Conservation (phyloP, 2,797 vertebrate species). For the Clarias pachynema region DNA sequence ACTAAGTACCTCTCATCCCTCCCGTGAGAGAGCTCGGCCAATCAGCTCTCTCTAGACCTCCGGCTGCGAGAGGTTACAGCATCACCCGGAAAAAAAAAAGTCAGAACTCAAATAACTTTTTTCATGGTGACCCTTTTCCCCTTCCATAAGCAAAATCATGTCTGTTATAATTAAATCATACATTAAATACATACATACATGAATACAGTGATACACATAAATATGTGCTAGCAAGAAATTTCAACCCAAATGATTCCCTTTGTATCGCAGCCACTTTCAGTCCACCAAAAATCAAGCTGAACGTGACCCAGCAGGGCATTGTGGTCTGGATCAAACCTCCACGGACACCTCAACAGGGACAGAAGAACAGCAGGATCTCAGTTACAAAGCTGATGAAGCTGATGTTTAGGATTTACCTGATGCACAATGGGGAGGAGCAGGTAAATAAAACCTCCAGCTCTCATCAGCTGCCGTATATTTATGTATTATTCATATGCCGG, state of each 20-base stretch:
- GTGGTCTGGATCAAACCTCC: constrained; percentile 67
- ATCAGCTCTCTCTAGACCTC: no score
- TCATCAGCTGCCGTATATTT: neutral
- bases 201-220: neutral
- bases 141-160: neutral
- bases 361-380: constrained; percentile 43
- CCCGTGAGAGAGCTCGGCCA: no score
- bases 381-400: constrained; percentile 67
- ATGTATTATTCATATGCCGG: neutral
- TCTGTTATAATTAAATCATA: neutral
- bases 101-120: no score
- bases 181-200: no score
- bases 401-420: constrained; percentile 68
- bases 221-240: neutral
- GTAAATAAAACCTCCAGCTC: constrained; percentile 46
- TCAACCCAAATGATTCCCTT: neutral
- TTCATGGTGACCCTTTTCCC: neutral
- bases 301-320: constrained; percentile 59
- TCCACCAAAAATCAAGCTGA: constrained; percentile 67
- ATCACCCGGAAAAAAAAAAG: no score
- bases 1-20: no score
- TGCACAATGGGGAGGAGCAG: constrained; percentile 61
- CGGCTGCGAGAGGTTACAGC: no score
- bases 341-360: constrained; percentile 43
- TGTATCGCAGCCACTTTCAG: constrained; percentile 70